Base-by-base conservation (phyloP, 2,888 invertebrate species). In the Sicus ferrugineus region DNA sequence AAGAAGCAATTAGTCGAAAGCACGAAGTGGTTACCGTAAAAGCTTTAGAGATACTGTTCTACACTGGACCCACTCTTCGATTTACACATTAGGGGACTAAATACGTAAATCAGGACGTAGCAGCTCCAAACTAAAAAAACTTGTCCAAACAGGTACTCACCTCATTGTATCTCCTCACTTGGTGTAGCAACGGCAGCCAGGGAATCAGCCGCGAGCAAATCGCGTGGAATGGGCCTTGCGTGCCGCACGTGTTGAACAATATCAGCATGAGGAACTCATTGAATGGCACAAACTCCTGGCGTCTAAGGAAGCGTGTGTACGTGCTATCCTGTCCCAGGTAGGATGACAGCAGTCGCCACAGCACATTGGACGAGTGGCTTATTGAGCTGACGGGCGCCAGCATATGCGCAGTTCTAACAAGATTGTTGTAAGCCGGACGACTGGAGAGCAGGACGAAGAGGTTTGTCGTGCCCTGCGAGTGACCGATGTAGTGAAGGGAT, bases 241-340 rank as follows among this genome's bases (percentile, higher is more conserved):
- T 72, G 6, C 75, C 75, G 75, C 91, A 91, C 0, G 2, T 50
- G 0, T 85, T 73, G 66, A 86, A 81, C 0, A 88, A 87, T 6
- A 88, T 80, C 0, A 85, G 81, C 3, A 84, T 81, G 72, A 87
- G 78, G 1, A 90, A 80, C 0, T 79, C 80, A 62, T 78, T 84
- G 50, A 87, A 87, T 0, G 92, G 92, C 61, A 90, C 70, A 70
- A 93, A 89, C 77, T 93, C 91, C 42, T 89, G 78, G n/a, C 48
- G 70, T 3, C 75, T 73, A 48, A 82, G 78, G 1, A 83, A 38
- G 0, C 66, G 67, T 0, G 78, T 74, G 26, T 76, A 77, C 1
- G 42, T 59, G 46, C 78, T 79, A 1, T 66, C 52, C 11, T 76
- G 73, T 0, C 81, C 82, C 69, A 81, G 62, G 70, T 77, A 84